phyloP scores from a whole-genome alignment of 53 echinoderm and acorn worm species.

The Echinometra lucunter region DNA sequence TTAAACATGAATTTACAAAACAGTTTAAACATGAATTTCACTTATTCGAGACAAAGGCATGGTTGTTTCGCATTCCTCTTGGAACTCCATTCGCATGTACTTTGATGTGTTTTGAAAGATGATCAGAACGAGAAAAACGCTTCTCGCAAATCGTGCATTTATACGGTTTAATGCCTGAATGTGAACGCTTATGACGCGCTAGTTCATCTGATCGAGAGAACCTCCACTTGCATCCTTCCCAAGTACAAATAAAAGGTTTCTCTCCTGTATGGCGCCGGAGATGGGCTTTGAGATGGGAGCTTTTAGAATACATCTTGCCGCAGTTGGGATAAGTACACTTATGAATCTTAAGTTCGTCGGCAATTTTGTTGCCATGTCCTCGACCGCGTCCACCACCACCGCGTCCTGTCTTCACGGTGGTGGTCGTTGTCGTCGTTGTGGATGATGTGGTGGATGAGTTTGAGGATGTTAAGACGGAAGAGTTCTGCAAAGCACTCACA shows the following conservation, averaged over 20 bases:
- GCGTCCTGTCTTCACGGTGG: not conserved
- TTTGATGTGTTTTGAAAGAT: constrained; percentile 97
- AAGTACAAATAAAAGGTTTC: constrained; percentile 96
- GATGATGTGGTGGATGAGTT: not conserved
- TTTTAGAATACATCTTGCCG: constrained; percentile 99
- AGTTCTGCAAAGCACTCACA: not conserved
- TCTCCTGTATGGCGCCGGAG: constrained; percentile 96
- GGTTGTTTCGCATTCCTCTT: constrained; percentile 74
- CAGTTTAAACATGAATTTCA: not conserved
- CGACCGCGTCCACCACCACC: constrained; percentile 20
- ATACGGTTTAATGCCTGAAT: constrained; percentile 97
- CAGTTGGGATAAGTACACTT: constrained; percentile 98
- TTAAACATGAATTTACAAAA: not conserved
- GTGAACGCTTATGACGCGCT: constrained; percentile 97
- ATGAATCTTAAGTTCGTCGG: constrained; percentile 98
- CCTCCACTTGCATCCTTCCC: constrained; percentile 99
- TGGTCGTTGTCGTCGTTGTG: constrained; percentile 24
- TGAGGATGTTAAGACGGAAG: not conserved
- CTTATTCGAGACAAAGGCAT: constrained; percentile 54
- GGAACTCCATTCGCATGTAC: constrained; percentile 94
- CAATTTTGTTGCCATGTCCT: constrained; percentile 78
- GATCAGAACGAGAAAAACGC: constrained; percentile 96
- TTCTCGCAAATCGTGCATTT: constrained; percentile 98
- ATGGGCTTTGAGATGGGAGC: constrained; percentile 98
- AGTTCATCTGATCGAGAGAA: constrained; percentile 97